Evolutionary conservation across 2,888 invertebrate genomes (phyloP).

Genomic region (Ptychoptera contaminata): DNA sequence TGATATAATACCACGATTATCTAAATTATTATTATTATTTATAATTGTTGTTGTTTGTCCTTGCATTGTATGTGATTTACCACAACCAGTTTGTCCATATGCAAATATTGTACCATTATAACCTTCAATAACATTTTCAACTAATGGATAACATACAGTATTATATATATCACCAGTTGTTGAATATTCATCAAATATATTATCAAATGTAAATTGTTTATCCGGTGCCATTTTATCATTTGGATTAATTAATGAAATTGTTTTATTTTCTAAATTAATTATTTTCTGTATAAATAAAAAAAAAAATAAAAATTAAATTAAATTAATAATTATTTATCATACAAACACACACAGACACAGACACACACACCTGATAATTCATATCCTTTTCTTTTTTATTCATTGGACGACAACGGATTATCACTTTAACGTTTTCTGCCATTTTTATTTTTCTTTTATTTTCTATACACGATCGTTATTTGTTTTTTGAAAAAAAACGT

Average conservation of each 20-base stretch:
- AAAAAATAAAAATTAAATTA: constrained; percentile 4
- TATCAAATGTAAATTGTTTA: constrained; percentile 70
- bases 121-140: constrained; percentile 77
- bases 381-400: constrained; percentile 55
- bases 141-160: constrained; percentile 67
- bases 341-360: neutral
- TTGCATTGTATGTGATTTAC: constrained; percentile 84
- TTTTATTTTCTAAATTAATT: constrained; percentile 44
- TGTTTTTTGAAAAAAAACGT: no score
- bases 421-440: constrained; percentile 25
- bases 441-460: constrained; percentile 11
- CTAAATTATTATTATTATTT: constrained; percentile 2
- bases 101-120: constrained; percentile 90
- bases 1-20: constrained; percentile 47
- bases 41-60: constrained; percentile 28
- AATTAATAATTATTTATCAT: neutral
- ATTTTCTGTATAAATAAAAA: constrained; percentile 36
- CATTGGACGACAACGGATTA: constrained; percentile 59
- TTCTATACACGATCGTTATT: neutral
- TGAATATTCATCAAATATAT: constrained; percentile 58
- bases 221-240: constrained; percentile 40
- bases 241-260: constrained; percentile 48
- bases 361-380: constrained; percentile 41
- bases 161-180: constrained; percentile 77
- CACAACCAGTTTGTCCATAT: constrained; percentile 85